Base-by-base conservation (phyloP, 2,888 invertebrate species). In the Hydropsyche betteni region DNA sequence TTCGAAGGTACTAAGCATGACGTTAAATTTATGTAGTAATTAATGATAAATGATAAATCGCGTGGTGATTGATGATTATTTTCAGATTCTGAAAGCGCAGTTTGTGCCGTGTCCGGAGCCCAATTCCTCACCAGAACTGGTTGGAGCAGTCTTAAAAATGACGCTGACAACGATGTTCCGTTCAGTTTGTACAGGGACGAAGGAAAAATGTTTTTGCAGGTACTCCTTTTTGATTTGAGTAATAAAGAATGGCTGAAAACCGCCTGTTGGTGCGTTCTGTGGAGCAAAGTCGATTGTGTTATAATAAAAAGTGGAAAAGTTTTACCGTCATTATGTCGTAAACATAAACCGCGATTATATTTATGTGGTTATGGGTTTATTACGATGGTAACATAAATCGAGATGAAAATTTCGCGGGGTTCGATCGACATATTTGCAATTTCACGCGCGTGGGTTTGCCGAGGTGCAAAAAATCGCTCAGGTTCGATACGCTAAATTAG, bases 81-180 rank as follows among this genome's bases (percentile, higher is more conserved):
- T 83, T 3, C 81, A 94, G 94, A 92, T 80, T 91, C 93, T 6
- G 89, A 89, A 77, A 91, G 92, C 34, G 94, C 95, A 4, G 90
- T 94, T 12, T 96, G 96, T 83, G 94, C 93, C 1, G 93, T 96
- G 75, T 93, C 94, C 2, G 93, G 93, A 75, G 93, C 95, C 7
- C 94, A 94, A 83, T 95, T 93, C 83, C 86, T 96, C 79, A 91
- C 94, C 0, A 87, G 90, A 51, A 89, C 89, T 8, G 95, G 95
- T 75, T 95, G 95, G 95, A 88, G 92, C 76, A 94, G 93, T 79
- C 84, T 95, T 36, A 88, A 93, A 76, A 94, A 94, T 84, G 88
- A 92, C 24, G 84, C 92, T 1, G 92, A 93, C 82, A 89, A 91
- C 5, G 94, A 93, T 81, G 92, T 93, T 76, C 94, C 94, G 0